Conservation (phyloP, 2,888 invertebrate genomes). For the Malacosoma neustria region DNA sequence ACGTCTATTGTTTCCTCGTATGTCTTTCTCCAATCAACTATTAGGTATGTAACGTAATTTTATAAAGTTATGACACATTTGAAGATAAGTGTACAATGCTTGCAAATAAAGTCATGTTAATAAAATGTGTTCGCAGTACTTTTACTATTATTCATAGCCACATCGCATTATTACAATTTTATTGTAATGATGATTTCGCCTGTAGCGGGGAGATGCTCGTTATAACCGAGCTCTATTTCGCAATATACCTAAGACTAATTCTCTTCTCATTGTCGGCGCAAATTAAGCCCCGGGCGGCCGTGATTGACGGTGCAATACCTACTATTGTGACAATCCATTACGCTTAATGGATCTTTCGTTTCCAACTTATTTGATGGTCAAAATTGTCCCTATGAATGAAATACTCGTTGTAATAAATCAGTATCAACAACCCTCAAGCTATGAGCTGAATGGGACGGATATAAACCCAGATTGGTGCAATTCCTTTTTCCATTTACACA, state of each 20-base stretch:
- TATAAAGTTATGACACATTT: no score
- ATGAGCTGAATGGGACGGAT: background rate
- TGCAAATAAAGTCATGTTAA: no score
- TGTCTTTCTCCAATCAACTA: no score
- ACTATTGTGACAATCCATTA: slow-evolving; percentile 39
- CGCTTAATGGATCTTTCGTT: slow-evolving; percentile 31
- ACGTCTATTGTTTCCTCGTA: no score
- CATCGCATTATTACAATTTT: background rate
- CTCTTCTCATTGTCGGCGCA: slow-evolving; percentile 28
- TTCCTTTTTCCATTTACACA: background rate
- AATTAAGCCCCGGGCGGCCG: slow-evolving; percentile 25
- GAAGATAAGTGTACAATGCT: no score
- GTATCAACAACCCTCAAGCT: slow-evolving; percentile 2
- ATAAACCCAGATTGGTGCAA: background rate
- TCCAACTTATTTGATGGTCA: slow-evolving; percentile 25
- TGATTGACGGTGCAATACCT: slow-evolving; percentile 35
- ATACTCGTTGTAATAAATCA: slow-evolving; percentile 9
- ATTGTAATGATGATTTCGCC: background rate
- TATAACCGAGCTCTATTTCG: slow-evolving; percentile 13
- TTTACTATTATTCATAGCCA: no score
- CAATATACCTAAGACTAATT: slow-evolving; percentile 25
- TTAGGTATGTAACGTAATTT: no score
- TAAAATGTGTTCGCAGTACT: no score
- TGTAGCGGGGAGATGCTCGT: background rate
- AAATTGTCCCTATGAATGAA: slow-evolving; percentile 11